These are phyloP conservation scores for Gasteruption jaculator DNA, from an alignment of 2,888 invertebrate genomes.

Conservation along the genomic window DNA sequence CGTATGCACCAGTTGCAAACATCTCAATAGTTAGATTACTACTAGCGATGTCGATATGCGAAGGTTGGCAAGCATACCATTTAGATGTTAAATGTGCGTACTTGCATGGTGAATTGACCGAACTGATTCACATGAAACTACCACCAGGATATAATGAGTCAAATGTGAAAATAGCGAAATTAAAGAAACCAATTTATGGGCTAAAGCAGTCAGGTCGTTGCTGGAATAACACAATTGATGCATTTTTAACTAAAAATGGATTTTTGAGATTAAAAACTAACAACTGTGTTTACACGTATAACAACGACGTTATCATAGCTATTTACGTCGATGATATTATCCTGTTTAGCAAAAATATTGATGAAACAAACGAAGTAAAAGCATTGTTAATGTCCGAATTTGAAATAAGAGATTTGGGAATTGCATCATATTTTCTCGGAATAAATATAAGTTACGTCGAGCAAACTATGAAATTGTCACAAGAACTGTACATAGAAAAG, in stretches of 20 bases:
- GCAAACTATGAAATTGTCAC: no score
- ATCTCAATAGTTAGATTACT: slow-evolving; percentile 7
- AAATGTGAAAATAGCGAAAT: slow-evolving; percentile 1
- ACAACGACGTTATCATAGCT: no score
- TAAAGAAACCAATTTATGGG: slow-evolving; percentile 13
- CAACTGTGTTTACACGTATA: neutral
- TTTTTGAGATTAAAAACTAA: slow-evolving; percentile 1
- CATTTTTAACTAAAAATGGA: slow-evolving; percentile 1
- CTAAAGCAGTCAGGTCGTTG: slow-evolving; percentile 10
- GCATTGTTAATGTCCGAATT: no score
- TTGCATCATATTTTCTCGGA: no score
- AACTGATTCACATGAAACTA: slow-evolving; percentile 12
- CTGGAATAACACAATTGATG: slow-evolving; percentile 13
- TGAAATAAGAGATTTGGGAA: no score
- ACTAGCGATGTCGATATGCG: slow-evolving; percentile 1
- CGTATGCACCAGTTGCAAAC: slow-evolving; percentile 10
- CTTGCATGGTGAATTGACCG: slow-evolving; percentile 12
- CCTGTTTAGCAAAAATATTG: no score
- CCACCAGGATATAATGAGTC: slow-evolving; percentile 1
- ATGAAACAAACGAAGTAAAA: no score
- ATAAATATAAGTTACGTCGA: no score
- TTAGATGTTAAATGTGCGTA: slow-evolving; percentile 15
- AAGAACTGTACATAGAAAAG: no score
- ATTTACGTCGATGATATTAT: no score
- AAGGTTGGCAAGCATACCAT: slow-evolving; percentile 5